Conservation (phyloP, 2,797 vertebrate genomes). For the Crax fasciolata region DNA sequence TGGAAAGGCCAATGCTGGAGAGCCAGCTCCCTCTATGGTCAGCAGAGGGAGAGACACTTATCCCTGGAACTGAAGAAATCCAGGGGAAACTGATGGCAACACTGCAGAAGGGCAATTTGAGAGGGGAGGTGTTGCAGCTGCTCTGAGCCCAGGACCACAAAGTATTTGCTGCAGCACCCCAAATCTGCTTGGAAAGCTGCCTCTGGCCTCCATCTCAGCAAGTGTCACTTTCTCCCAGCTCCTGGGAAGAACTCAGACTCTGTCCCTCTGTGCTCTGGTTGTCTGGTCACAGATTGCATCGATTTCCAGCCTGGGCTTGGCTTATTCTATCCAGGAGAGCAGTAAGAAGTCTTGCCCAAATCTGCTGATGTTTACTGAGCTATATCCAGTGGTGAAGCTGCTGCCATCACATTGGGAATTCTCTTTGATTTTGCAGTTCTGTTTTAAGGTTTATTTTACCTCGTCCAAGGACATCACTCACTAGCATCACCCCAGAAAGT, state of each 20-base stretch:
- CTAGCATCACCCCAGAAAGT: not conserved
- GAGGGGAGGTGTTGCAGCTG: not conserved
- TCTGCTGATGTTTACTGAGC: not conserved
- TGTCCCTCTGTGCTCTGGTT: not conserved
- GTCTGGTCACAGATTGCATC: not conserved
- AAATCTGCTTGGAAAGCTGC: not conserved
- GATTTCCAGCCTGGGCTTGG: not conserved
- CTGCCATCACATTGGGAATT: not conserved
- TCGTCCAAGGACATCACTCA: too few species aligned
- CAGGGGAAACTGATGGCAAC: not conserved
- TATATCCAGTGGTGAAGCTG: not conserved
- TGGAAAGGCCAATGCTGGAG: not conserved
- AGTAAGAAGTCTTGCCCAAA: not conserved
- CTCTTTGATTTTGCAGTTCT: not conserved
- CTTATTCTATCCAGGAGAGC: not conserved
- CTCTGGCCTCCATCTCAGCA: not conserved
- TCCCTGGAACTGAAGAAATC: not conserved
- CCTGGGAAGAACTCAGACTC: not conserved
- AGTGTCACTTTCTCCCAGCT: not conserved
- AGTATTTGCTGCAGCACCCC: not conserved
- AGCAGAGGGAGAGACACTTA: not conserved
- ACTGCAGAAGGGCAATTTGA: not conserved
- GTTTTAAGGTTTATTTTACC: not conserved
- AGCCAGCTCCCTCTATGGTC: conserved; percentile 30
- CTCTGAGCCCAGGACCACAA: not conserved